Conservation (phyloP, 2,888 invertebrate species). For the Andrena haemorrhoa region DNA sequence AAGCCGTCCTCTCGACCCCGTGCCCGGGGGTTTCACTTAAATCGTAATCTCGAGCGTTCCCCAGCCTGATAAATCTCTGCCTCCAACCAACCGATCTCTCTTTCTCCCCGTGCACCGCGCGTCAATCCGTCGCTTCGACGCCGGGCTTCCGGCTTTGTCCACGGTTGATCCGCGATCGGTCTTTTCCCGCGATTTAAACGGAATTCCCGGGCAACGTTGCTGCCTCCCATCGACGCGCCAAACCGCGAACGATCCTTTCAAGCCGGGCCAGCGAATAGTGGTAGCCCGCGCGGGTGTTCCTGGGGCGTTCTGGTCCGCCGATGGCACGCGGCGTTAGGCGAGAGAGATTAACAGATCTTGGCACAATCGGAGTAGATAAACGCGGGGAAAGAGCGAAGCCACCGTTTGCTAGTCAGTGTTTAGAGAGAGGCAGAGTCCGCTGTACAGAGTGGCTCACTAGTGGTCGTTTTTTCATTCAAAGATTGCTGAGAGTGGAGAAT, state of each 20-base stretch:
- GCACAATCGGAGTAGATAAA: constrained; percentile 27
- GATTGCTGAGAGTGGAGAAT: neutral
- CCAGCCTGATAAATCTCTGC: constrained; percentile 48
- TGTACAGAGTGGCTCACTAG: neutral
- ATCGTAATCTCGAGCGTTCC: constrained; percentile 72
- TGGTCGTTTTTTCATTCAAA: neutral
- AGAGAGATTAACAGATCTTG: constrained; percentile 19
- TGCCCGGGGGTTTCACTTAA: constrained; percentile 68
- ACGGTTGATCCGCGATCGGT: constrained; percentile 69
- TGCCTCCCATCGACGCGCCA: neutral
- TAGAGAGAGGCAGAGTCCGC: neutral
- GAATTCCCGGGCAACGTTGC: constrained; percentile 52
- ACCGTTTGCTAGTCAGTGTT: neutral
- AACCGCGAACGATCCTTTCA: constrained; percentile 3
- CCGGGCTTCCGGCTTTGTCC: constrained; percentile 55
- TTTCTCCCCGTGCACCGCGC: constrained; percentile 14
- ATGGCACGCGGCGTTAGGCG: constrained; percentile 5
- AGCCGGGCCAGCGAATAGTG: neutral
- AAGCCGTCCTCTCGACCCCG: constrained; percentile 50
- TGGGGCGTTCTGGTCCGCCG: neutral
- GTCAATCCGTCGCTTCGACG: constrained; percentile 47
- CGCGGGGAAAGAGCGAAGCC: neutral
- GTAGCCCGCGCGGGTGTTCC: neutral
- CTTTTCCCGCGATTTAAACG: constrained; percentile 56
- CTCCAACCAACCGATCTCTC: constrained; percentile 32